These are phyloP conservation scores for Cactoblastis cactorum DNA, from an alignment of 2,888 invertebrate genomes.

Conservation along the genomic window DNA sequence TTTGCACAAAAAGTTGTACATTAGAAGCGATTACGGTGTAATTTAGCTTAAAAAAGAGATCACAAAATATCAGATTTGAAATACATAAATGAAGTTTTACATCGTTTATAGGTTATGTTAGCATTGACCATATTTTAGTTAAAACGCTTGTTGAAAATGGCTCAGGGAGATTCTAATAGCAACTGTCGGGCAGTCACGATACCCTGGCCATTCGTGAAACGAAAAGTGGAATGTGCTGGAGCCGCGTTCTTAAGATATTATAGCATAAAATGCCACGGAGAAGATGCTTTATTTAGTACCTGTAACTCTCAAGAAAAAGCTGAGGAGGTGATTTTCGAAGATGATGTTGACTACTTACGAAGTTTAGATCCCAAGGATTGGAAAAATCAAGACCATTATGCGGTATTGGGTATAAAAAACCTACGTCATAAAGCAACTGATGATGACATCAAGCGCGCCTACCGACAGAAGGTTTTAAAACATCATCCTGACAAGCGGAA, in stretches of 20 bases:
- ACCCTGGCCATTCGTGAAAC: conserved; percentile 53
- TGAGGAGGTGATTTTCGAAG: conserved; percentile 75
- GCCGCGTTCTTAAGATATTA: conserved; percentile 71
- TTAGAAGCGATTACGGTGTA: not conserved
- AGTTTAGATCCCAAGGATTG: conserved; percentile 97
- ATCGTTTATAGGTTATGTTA: conserved; percentile 69
- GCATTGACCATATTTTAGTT: conserved; percentile 50
- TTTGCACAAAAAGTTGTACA: conserved; percentile 9
- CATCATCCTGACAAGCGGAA: conserved; percentile 99
- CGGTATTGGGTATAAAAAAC: conserved; percentile 93
- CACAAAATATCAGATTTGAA: conserved; percentile 17
- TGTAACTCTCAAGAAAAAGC: conserved; percentile 64
- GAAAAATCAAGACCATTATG: conserved; percentile 99
- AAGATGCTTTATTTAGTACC: conserved; percentile 61
- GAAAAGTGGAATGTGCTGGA: conserved; percentile 75
- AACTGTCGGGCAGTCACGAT: conserved; percentile 52
- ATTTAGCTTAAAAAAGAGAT: not conserved
- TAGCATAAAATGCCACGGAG: conserved; percentile 71
- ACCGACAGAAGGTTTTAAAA: conserved; percentile 86
- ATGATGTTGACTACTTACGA: conserved; percentile 89
- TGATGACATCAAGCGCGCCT: conserved; percentile 96
- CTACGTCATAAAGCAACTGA: conserved; percentile 92
- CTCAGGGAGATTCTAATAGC: conserved; percentile 50
- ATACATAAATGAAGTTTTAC: conserved; percentile 34
- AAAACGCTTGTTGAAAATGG: conserved; percentile 59